Evolutionary conservation across 1,140 invertebrate species (phyloP).

Genomic region (Nomia melanderi): DNA sequence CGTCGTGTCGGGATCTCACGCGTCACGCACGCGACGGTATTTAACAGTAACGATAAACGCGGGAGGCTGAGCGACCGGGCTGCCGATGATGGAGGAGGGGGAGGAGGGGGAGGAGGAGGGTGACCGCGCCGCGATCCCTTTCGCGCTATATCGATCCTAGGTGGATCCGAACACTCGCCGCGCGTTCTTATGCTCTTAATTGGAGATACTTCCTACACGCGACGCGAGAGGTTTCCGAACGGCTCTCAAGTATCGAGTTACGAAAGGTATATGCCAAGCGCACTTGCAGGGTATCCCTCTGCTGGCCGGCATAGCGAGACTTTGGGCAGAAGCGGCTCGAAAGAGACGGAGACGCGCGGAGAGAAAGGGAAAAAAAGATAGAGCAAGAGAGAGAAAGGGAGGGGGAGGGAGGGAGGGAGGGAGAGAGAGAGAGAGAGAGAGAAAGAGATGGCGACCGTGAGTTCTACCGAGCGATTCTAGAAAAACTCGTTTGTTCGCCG

Average conservation of each 20-base stretch:
- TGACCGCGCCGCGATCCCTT: too few relatives aligned
- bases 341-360: too few relatives aligned
- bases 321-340: slow-evolving; percentile 18
- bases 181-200: slow-evolving; percentile 47
- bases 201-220: slow-evolving; percentile 30
- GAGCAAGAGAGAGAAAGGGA: too few relatives aligned
- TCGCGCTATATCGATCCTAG: slow-evolving; percentile 3
- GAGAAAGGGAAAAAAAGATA: too few relatives aligned
- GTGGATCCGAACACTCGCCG: slow-evolving; percentile 15
- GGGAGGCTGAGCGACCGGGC: too few relatives aligned
- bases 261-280: slow-evolving; percentile 48
- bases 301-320: slow-evolving; percentile 25
- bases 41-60: background rate
- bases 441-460: too few relatives aligned
- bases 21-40: background rate
- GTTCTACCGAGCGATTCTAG: background rate
- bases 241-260: slow-evolving; percentile 51
- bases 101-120: too few relatives aligned
- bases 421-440: too few relatives aligned
- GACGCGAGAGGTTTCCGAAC: slow-evolving; percentile 52
- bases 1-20: background rate
- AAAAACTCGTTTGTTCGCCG: slow-evolving; percentile 13
- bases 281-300: slow-evolving; percentile 51
- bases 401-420: too few relatives aligned
- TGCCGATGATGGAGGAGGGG: too few relatives aligned